These are phyloP conservation scores for Cyrtorhinus lividipennis DNA, from an alignment of 1,140 invertebrate species.

Conservation along the genomic window DNA sequence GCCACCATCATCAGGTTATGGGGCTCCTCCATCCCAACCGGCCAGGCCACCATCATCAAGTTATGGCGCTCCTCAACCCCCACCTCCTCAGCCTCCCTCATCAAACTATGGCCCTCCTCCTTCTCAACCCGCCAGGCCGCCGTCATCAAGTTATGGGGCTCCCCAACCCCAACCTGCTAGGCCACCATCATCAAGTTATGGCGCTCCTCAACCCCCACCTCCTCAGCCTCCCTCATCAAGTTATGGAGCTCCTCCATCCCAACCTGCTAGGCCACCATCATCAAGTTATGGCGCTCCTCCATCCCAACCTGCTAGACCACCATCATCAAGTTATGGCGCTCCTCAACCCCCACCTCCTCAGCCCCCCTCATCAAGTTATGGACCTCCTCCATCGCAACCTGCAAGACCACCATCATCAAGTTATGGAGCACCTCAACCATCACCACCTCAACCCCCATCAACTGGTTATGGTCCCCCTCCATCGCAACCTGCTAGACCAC, in stretches of 20 bases:
- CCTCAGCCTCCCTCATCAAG: neutral
- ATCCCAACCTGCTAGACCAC: constrained; percentile 14
- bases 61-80: constrained; percentile 16
- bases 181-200: constrained; percentile 20
- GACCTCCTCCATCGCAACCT: no score
- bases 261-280: constrained; percentile 4
- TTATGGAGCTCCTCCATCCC: neutral
- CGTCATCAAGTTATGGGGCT: constrained; percentile 3
- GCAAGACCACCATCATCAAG: constrained; percentile 17
- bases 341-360: no score
- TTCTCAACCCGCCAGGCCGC: constrained; percentile 10
- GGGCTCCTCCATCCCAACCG: no score
- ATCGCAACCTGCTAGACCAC: no score
- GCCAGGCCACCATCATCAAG: constrained; percentile 14
- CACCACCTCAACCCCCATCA: neutral
- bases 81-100: constrained; percentile 6
- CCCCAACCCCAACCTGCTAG: constrained; percentile 5
- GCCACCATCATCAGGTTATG: constrained; percentile 2
- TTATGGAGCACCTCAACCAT: constrained; percentile 18
- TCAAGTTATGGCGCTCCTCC: constrained; percentile 2
- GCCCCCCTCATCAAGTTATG: neutral
- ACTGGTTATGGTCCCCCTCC: neutral
- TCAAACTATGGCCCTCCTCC: neutral
- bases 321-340: constrained; percentile 21
- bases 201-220: constrained; percentile 17